Percentiles rank a stretch among this genome's conserved stretches.
phyloP scores from a whole-genome alignment of 2,888 invertebrate genomes.

The Hetaerina titia region DNA sequence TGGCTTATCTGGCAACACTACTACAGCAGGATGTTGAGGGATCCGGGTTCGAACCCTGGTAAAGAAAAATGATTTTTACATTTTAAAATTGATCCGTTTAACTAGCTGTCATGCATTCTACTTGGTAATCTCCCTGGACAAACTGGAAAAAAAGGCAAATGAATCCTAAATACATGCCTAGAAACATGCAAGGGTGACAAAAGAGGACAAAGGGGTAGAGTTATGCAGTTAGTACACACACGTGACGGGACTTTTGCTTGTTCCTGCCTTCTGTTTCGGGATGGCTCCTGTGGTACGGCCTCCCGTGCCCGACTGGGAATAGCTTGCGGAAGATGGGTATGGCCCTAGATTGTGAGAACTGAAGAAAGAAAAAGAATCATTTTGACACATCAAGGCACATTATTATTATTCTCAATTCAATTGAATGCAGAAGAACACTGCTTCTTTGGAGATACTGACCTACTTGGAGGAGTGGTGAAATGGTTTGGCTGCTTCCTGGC shows the following conservation, averaged over 20 bases:
- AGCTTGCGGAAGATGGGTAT: neutral
- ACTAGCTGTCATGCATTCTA: too few species aligned
- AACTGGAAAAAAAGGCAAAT: too few species aligned
- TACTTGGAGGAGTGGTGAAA: neutral
- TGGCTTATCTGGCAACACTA: too few species aligned
- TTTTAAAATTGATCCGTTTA: too few species aligned
- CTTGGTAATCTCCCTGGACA: too few species aligned
- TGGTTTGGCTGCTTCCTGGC: neutral
- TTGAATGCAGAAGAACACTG: neutral
- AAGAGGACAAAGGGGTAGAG: neutral
- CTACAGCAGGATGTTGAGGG: too few species aligned
- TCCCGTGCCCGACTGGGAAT: neutral
- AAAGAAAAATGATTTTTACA: too few species aligned
- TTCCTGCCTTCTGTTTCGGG: constrained; percentile 72
- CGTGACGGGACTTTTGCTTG: constrained; percentile 67
- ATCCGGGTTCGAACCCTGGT: too few species aligned
- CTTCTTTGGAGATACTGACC: neutral
- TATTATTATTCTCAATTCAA: neutral
- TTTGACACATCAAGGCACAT: too few species aligned
- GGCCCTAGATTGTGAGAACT: constrained; percentile 13
- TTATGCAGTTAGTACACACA: constrained; percentile 70
- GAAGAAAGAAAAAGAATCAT: neutral
- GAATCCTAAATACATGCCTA: too few species aligned
- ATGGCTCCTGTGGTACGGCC: constrained; percentile 69
- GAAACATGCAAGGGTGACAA: neutral